phyloP scores from a whole-genome alignment of 1,140 invertebrate species.

The Saccostrea glomerata region DNA sequence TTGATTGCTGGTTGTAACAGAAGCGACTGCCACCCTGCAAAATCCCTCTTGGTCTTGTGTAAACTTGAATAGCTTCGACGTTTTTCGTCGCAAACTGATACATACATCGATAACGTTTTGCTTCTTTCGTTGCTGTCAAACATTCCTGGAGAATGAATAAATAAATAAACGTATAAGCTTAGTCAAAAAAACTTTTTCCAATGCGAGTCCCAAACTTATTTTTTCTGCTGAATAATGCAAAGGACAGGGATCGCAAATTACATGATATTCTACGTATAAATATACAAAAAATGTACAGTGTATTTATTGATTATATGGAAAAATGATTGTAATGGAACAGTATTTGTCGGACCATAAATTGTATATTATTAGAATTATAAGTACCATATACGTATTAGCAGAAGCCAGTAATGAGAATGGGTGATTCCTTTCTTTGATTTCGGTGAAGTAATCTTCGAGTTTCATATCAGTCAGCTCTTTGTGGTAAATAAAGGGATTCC shows the following conservation, averaged over 20 bases:
- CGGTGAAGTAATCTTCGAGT: not conserved
- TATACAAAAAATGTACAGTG: too few species aligned
- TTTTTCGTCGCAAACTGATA: conserved; percentile 11
- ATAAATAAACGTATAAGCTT: too few species aligned
- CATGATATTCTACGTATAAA: too few species aligned
- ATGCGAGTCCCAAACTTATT: too few species aligned
- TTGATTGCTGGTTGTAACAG: conserved; percentile 6
- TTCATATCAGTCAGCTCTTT: conserved; percentile 9
- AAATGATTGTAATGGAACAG: too few species aligned
- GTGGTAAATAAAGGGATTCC: conserved; percentile 16
- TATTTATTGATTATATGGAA: too few species aligned
- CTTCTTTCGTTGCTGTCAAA: conserved; percentile 13
- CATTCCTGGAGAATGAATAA: conserved; percentile 13
- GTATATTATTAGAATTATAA: not conserved
- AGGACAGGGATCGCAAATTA: too few species aligned
- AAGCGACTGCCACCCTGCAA: not conserved
- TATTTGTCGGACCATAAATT: too few species aligned
- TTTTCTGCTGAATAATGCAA: too few species aligned
- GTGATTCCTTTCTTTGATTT: not conserved
- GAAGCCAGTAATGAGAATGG: conserved; percentile 17
- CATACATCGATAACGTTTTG: not conserved
- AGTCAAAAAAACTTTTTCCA: too few species aligned
- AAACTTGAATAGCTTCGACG: not conserved
- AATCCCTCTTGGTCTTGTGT: not conserved
- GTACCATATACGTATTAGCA: not conserved